These are phyloP conservation scores for Acrobasis repandana DNA, from an alignment of 2,888 invertebrate genomes.

Conservation along the genomic window DNA sequence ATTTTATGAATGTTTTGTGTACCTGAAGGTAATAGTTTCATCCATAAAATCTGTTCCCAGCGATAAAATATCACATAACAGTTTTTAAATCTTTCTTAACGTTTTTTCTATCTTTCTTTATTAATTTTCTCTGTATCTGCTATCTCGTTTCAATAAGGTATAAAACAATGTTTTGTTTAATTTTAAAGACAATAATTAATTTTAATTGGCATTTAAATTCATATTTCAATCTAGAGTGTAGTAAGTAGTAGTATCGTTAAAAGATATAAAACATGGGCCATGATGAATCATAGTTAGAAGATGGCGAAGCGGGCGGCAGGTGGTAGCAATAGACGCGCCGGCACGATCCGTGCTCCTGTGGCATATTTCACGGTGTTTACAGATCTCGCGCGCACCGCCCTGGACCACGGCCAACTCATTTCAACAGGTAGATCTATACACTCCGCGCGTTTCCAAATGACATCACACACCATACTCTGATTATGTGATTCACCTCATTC, in stretches of 20 bases:
- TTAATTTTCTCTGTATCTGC: too few relatives aligned
- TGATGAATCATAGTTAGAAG: conserved; percentile 34
- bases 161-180: too few relatives aligned
- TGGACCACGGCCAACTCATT: conserved; percentile 71
- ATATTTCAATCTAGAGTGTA: neutral
- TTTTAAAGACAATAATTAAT: too few relatives aligned
- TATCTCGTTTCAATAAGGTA: too few relatives aligned
- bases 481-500: conserved; percentile 69
- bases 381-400: conserved; percentile 46
- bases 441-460: conserved; percentile 59
- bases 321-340: conserved; percentile 44
- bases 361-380: conserved; percentile 54
- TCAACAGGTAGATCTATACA: conserved; percentile 70
- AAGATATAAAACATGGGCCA: neutral
- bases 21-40: neutral
- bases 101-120: too few relatives aligned
- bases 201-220: too few relatives aligned
- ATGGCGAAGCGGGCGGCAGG: conserved; percentile 31
- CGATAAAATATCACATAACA: too few relatives aligned
- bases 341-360: conserved; percentile 39
- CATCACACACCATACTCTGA: conserved; percentile 59
- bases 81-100: too few relatives aligned
- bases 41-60: too few relatives aligned
- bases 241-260: neutral
- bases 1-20: neutral